phyloP scores from a whole-genome alignment of 2,113 vertebrate species.

The Lethenteron reissneri region DNA sequence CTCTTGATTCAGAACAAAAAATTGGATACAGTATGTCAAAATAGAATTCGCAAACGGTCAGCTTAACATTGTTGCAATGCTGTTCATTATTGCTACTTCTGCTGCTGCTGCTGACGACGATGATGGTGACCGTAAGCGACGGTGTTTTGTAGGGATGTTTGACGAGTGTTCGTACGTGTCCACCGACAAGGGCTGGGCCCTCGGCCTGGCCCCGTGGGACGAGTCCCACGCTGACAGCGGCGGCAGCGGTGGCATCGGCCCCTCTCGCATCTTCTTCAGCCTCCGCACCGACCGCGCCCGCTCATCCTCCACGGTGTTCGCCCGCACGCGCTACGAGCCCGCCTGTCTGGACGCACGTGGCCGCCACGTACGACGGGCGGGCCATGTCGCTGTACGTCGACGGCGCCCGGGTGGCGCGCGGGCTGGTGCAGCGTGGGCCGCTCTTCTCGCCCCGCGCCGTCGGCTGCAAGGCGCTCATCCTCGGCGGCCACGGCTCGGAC shows the following conservation, averaged over 20 bases:
- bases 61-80: too few relatives aligned
- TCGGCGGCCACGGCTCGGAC: constrained; percentile 66
- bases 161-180: constrained; percentile 97
- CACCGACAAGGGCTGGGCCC: constrained; percentile 81
- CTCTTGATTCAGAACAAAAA: too few relatives aligned
- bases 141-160: not conserved
- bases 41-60: too few relatives aligned
- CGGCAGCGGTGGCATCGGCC: constrained; percentile 64
- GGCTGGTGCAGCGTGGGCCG: constrained; percentile 65
- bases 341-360: constrained; percentile 70
- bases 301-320: constrained; percentile 59
- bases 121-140: too few relatives aligned
- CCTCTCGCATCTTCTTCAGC: constrained; percentile 94
- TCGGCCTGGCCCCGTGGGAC: constrained; percentile 38
- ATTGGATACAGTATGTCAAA: too few relatives aligned
- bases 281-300: constrained; percentile 90
- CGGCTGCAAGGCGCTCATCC: constrained; percentile 88
- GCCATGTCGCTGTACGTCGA: constrained; percentile 85
- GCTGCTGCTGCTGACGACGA: too few relatives aligned
- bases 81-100: too few relatives aligned
- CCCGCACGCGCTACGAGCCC: constrained; percentile 55
- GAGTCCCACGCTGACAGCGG: constrained; percentile 44
- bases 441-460: constrained; percentile 72
- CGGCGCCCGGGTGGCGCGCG: constrained; percentile 69
- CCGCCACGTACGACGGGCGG: constrained; percentile 58